phyloP scores from a whole-genome alignment of 92 coral and sea anemone species.

The Siderastrea siderea region DNA sequence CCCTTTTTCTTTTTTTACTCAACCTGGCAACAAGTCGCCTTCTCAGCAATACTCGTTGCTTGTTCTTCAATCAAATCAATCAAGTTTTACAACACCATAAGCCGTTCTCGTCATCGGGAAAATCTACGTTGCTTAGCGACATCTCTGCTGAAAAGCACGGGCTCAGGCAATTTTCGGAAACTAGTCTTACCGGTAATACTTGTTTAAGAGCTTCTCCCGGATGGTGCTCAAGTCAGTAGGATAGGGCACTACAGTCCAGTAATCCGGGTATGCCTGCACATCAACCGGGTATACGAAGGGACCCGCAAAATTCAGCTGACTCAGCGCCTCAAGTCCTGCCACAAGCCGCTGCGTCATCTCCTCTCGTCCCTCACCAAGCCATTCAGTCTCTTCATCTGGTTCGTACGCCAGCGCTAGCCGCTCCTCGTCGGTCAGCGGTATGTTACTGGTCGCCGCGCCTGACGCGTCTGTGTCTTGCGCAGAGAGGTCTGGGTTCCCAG shows the following conservation, averaged over 20 bases:
- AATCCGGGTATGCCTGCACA: slow-evolving; percentile 96
- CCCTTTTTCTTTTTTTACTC: too few species aligned
- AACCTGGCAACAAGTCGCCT: too few species aligned
- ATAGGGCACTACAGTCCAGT: slow-evolving; percentile 96
- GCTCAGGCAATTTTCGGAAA: background rate
- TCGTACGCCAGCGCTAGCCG: slow-evolving; percentile 81
- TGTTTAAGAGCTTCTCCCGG: slow-evolving; percentile 83
- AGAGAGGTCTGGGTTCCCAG: slow-evolving; percentile 76
- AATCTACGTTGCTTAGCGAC: background rate
- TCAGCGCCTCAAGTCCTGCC: slow-evolving; percentile 81
- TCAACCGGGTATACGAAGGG: slow-evolving; percentile 97
- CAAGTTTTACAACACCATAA: too few species aligned
- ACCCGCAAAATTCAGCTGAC: slow-evolving; percentile 93
- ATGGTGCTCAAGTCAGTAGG: slow-evolving; percentile 90
- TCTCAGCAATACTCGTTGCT: too few species aligned
- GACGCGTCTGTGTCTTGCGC: slow-evolving; percentile 82
- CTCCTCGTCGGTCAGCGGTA: slow-evolving; percentile 97
- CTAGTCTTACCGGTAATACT: slow-evolving; percentile 88
- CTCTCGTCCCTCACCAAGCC: slow-evolving; percentile 95
- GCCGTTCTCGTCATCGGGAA: too few species aligned
- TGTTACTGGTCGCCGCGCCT: slow-evolving; percentile 93
- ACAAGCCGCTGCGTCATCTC: slow-evolving; percentile 81
- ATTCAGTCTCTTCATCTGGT: slow-evolving; percentile 76
- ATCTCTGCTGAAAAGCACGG: background rate
- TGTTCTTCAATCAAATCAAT: too few species aligned